These are phyloP conservation scores for Sphaeramia orbicularis DNA, from an alignment of 2,797 vertebrate genomes.

Conservation along the genomic window DNA sequence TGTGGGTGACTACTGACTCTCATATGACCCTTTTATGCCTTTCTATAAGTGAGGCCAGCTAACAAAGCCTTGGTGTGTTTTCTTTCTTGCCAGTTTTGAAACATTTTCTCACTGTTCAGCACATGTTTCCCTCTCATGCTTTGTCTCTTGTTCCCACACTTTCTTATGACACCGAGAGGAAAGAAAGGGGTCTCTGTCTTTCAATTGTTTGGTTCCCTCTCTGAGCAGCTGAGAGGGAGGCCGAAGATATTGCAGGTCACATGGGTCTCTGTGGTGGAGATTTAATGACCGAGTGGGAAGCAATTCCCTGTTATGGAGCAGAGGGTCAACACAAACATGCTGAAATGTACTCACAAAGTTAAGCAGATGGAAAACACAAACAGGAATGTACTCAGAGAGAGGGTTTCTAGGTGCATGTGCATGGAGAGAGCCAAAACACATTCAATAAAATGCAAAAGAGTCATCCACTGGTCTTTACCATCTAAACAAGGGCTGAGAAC, in stretches of 20 bases:
- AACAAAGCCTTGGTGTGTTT: slow-evolving; percentile 41
- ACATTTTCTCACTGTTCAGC: slow-evolving; percentile 20
- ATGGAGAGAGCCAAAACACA: slow-evolving; percentile 1
- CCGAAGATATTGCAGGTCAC: slow-evolving; percentile 50
- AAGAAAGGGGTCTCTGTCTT: slow-evolving; percentile 53
- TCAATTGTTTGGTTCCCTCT: slow-evolving; percentile 23
- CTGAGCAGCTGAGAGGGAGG: slow-evolving; percentile 63
- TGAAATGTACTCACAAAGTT: slow-evolving; percentile 12
- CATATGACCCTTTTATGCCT: slow-evolving; percentile 9
- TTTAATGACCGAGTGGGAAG: slow-evolving; percentile 58
- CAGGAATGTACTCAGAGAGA: slow-evolving; percentile 25
- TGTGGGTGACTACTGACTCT: slow-evolving; percentile 33
- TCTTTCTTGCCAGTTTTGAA: slow-evolving; percentile 7
- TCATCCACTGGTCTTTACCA: slow-evolving; percentile 35
- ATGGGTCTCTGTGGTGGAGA: slow-evolving; percentile 53
- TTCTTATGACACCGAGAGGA: slow-evolving; percentile 54
- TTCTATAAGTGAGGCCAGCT: slow-evolving; percentile 21
- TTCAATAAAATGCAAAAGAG: not conserved
- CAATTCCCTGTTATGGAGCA: slow-evolving; percentile 69
- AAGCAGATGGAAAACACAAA: slow-evolving; percentile 42
- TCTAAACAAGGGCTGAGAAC: slow-evolving; percentile 35
- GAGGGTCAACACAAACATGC: slow-evolving; percentile 32
- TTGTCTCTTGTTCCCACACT: slow-evolving; percentile 71
- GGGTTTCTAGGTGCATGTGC: slow-evolving; percentile 4
- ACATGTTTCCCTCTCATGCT: slow-evolving; percentile 16